Conservation (phyloP, 2,797 vertebrate species). For the Pipistrellus pipistrellus region DNA sequence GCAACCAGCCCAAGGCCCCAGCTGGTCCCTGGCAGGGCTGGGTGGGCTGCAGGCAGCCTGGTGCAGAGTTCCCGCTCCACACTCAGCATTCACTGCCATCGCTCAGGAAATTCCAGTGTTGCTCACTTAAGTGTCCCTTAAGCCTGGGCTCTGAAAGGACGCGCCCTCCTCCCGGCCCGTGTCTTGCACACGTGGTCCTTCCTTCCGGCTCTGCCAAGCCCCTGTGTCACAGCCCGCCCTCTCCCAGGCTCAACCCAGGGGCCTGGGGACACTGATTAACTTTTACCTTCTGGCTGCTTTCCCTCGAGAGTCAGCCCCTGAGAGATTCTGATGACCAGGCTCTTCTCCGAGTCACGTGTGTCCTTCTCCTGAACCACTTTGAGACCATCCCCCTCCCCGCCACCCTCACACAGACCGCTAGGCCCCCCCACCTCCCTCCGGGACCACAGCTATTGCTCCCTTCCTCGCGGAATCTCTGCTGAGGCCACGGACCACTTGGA, state of each 20-base stretch:
- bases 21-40: neutral
- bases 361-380: neutral
- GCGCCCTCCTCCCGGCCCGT: neutral
- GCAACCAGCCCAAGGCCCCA: neutral
- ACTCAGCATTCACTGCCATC: neutral
- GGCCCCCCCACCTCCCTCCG: neutral
- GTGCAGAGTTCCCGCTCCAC: neutral
- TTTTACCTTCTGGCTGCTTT: slow-evolving; percentile 74
- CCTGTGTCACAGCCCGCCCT: neutral
- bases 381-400: neutral
- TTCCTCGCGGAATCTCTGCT: neutral
- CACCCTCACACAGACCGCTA: rapidly evolving
- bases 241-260: neutral
- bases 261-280: slow-evolving; percentile 70
- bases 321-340: slow-evolving; percentile 49
- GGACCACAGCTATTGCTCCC: neutral
- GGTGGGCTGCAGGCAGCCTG: neutral
- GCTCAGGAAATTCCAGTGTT: neutral
- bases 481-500: neutral
- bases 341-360: neutral
- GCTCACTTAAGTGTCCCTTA: neutral
- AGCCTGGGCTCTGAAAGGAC: neutral
- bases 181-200: neutral
- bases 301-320: slow-evolving; percentile 15
- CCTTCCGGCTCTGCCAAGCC: neutral